Conservation (phyloP, 2,888 invertebrate genomes). For the Cephus nigrinus region DNA sequence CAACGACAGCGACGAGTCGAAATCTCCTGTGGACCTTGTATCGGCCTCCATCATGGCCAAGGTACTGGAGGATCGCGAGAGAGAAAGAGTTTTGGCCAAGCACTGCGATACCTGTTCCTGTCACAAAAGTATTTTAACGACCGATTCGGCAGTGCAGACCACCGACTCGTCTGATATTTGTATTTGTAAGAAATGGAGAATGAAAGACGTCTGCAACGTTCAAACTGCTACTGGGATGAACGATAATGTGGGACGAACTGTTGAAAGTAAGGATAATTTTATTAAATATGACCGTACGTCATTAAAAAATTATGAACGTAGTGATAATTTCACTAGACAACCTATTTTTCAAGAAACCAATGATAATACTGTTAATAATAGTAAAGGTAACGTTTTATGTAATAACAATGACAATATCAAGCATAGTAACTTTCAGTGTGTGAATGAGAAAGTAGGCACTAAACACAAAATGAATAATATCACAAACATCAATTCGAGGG, state of each 20-base stretch:
- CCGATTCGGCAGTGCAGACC: constrained; percentile 59
- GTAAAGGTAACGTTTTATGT: constrained; percentile 32
- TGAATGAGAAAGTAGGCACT: constrained; percentile 23
- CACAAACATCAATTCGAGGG: constrained; percentile 19
- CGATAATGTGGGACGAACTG: neutral
- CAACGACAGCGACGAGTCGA: constrained; percentile 68
- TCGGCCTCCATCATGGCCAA: constrained; percentile 93
- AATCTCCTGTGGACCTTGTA: constrained; percentile 78
- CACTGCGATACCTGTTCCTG: constrained; percentile 88
- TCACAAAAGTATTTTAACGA: constrained; percentile 57
- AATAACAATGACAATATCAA: constrained; percentile 24
- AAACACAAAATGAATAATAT: constrained; percentile 22
- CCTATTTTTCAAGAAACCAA: constrained; percentile 32
- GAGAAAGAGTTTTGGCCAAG: constrained; percentile 80
- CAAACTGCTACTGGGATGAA: neutral
- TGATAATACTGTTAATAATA: constrained; percentile 30
- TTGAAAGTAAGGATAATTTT: constrained; percentile 3
- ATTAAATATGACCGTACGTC: neutral
- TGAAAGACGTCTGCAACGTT: constrained; percentile 26
- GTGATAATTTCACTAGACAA: constrained; percentile 32
- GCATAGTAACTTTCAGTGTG: constrained; percentile 22
- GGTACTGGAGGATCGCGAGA: constrained; percentile 87
- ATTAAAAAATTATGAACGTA: constrained; percentile 18
- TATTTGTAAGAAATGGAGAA: constrained; percentile 32
- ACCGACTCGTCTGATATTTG: neutral